Base-by-base conservation (phyloP, 2,113 vertebrate genomes). In the Sylvia atricapilla region DNA sequence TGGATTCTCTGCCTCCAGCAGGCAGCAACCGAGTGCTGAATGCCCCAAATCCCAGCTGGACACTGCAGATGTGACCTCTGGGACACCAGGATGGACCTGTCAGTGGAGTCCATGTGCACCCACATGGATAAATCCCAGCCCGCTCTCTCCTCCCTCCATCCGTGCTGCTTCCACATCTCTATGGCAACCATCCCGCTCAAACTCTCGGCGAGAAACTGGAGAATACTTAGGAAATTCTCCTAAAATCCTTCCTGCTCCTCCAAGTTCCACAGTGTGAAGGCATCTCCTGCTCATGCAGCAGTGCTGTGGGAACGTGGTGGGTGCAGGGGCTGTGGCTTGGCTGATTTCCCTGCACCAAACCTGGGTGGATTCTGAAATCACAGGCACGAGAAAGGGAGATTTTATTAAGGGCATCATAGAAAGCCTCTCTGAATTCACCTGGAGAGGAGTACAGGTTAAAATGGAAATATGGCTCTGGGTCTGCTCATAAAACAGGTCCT, bases 41-140 rank as follows among this genome's bases (percentile, higher is more conserved):
- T 2, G 19, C 18, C 62, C 3, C 28, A 24, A 1, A 6, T 28
- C 56, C 23, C 44, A 23, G 28, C 23, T 9, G 0, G 49, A 19
- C 50, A 10, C 46, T 6, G 20, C 21, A 12, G 58, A 10, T 10
- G 31, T 20, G 58, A 13, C 46, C 28, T 25, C 4, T 4, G 72
- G 25, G 35, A 2, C 10, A 11, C 1, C 35, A 22, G 83, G 31
- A 8, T 2, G 23, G 11, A 23, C 27, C 24, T 16, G 1, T 2
- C 49, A 13, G 0, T 0, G 31, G 59, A 37, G 8, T 39, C 44
- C n/a, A 0, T 0, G 33, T 8, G 23, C 46, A 4, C 30, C 82
- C 67, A 1, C 10, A 2, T 0, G 55, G 59, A 25, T 13, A 10
- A 50, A 35, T 9, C 84, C 70, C 15, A 31, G 37, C 5, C 49